phyloP scores from a whole-genome alignment of 2,113 vertebrate genomes.

The Phycodurus eques region DNA sequence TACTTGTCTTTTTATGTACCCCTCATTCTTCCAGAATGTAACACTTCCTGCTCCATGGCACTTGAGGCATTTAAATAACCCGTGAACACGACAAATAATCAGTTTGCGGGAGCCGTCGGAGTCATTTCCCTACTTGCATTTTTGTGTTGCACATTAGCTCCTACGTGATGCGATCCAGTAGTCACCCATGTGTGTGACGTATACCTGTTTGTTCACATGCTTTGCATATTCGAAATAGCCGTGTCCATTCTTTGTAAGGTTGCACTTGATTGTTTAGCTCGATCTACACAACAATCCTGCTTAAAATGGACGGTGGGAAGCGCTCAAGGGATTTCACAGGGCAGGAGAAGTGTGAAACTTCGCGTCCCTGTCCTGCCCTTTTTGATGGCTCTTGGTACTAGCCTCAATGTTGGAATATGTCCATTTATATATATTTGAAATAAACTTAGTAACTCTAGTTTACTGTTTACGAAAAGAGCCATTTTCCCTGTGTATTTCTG shows the following conservation, averaged over 20 bases:
- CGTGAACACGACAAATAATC: background rate
- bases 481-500: too few species aligned
- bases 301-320: background rate
- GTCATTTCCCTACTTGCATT: background rate
- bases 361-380: too few species aligned
- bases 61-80: background rate
- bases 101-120: background rate
- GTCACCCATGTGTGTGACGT: background rate
- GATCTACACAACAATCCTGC: background rate
- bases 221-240: constrained; percentile 10
- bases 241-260: background rate
- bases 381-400: too few species aligned
- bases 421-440: too few species aligned
- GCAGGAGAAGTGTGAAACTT: too few species aligned
- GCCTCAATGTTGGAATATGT: too few species aligned
- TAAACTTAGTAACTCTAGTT: too few species aligned
- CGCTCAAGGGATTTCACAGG: too few species aligned
- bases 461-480: too few species aligned
- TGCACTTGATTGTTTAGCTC: background rate
- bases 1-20: background rate
- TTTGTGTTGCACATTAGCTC: background rate
- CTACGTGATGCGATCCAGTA: background rate
- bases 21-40: background rate
- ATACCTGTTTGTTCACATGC: constrained; percentile 66
- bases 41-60: background rate